Conservation (phyloP, 2,797 vertebrate genomes). For the Sarcophilus harrisii region DNA sequence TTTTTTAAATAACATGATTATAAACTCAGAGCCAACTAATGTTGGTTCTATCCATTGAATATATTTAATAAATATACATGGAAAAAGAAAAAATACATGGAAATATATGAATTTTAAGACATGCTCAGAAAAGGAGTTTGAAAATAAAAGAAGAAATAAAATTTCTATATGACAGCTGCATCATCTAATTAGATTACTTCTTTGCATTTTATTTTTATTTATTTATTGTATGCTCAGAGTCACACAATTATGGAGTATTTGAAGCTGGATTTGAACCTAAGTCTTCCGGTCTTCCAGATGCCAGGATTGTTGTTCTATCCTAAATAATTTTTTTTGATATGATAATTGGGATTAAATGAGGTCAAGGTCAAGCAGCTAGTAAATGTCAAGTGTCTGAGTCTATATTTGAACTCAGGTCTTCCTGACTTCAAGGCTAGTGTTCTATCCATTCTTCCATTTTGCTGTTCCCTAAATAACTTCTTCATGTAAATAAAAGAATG, state of each 20-base stretch:
- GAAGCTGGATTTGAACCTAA: too few species aligned
- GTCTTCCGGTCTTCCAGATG: too few species aligned
- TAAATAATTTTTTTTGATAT: too few species aligned
- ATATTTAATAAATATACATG: neutral
- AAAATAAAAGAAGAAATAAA: neutral
- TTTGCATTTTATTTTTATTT: neutral
- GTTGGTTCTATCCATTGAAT: slow-evolving; percentile 18
- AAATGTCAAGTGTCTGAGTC: neutral
- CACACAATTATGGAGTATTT: too few species aligned
- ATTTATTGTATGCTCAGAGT: neutral
- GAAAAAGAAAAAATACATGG: slow-evolving; percentile 22
- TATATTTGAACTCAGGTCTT: neutral
- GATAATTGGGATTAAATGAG: neutral
- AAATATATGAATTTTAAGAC: slow-evolving; percentile 2
- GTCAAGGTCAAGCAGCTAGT: neutral
- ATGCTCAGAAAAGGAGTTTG: neutral
- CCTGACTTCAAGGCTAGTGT: neutral
- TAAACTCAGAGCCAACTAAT: slow-evolving; percentile 35
- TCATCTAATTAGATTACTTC: neutral
- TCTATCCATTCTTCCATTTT: neutral
- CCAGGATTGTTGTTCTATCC: too few species aligned
- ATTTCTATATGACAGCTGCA: neutral
- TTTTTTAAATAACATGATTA: neutral
- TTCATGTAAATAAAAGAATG: neutral
- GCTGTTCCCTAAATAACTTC: neutral